Conservation (phyloP, 1,140 invertebrate genomes). For the Heliconius eleuchia region DNA sequence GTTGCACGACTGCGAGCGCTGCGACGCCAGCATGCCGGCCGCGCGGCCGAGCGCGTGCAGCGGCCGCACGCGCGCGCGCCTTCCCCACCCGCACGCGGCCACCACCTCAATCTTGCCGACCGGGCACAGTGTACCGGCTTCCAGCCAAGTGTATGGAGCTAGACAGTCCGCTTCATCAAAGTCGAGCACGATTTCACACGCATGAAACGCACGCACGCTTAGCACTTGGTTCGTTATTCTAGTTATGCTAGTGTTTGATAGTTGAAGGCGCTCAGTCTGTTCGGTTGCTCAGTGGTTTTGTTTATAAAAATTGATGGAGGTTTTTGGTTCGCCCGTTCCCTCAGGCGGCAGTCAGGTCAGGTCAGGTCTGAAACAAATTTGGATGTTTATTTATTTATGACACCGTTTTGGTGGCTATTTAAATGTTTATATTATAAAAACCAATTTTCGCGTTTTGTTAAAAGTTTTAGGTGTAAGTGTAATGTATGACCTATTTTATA, state of each 20-base stretch:
- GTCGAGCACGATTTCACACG: constrained; percentile 29
- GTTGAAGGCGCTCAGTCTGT: constrained; percentile 70
- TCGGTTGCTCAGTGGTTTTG: constrained; percentile 43
- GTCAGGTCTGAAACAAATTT: constrained; percentile 58
- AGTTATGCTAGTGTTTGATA: constrained; percentile 60
- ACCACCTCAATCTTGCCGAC: constrained; percentile 75
- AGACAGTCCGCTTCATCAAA: constrained; percentile 26
- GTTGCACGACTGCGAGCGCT: constrained; percentile 79
- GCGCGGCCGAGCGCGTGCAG: constrained; percentile 64
- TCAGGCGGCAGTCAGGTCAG: constrained; percentile 51
- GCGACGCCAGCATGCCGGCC: constrained; percentile 73
- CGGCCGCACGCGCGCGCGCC: constrained; percentile 73
- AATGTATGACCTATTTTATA: not conserved
- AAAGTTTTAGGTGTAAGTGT: not conserved
- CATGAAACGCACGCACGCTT: constrained; percentile 38
- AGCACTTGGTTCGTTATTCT: constrained; percentile 55
- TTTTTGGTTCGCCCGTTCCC: constrained; percentile 29
- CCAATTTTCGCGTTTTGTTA: not conserved
- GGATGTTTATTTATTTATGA: not conserved
- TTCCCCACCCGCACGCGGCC: constrained; percentile 70
- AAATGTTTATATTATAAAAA: not conserved
- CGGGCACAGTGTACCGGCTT: constrained; percentile 39
- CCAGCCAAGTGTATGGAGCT: constrained; percentile 8
- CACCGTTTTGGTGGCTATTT: not conserved
- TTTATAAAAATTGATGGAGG: constrained; percentile 19